Base-by-base conservation (phyloP, 2,113 vertebrate genomes). In the Nannospalax galili region DNA sequence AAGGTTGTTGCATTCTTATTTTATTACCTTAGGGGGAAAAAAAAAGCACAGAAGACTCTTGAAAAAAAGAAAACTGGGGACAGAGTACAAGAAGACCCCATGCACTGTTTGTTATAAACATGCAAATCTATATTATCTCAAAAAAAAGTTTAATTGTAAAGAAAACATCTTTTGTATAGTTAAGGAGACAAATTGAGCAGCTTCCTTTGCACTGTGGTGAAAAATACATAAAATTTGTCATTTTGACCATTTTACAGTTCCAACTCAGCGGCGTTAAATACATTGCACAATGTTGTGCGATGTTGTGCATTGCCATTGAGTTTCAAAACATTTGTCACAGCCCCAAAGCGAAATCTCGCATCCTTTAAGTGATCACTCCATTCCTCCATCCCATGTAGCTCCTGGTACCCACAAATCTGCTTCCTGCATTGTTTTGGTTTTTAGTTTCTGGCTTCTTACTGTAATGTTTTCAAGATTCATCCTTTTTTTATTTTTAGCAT, bases 111-210 rank as follows among this genome's bases (percentile, higher is more conserved):
- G 45, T 93, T 88, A 90, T 5, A 96, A 92, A 4, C 17, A 58
- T 77, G 24, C 48, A n/a, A 84, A 84, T 69, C 37, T 80, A 9
- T 10, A 42, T 60, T 73, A 72, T 37, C 30, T 93, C 45, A 92
- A 88, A 52, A 64, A 52, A 64, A 85, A 69, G 37, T 28, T 92
- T 80, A 90, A 35, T 88, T 92, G 64, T 89, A 48, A 92, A 82
- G 40, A 95, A 88, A 77, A 17, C n/a, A 16, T 20, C 58, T 79
- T 60, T 82, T 90, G 10, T 58, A 37, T 74, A 11, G n/a, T 75
- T 48, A 78, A 28, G 5, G 32, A 8, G 32, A 32, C 65, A 22
- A 92, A 80, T 86, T 84, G 14, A 84, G 14, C 52, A 7, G 4
- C 30, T 64, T 65, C 52, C 60, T 88, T n/a, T 88, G 80, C 48